These are phyloP conservation scores for Micronycteris hirsuta DNA, from an alignment of 2,113 vertebrate species.

Conservation along the genomic window DNA sequence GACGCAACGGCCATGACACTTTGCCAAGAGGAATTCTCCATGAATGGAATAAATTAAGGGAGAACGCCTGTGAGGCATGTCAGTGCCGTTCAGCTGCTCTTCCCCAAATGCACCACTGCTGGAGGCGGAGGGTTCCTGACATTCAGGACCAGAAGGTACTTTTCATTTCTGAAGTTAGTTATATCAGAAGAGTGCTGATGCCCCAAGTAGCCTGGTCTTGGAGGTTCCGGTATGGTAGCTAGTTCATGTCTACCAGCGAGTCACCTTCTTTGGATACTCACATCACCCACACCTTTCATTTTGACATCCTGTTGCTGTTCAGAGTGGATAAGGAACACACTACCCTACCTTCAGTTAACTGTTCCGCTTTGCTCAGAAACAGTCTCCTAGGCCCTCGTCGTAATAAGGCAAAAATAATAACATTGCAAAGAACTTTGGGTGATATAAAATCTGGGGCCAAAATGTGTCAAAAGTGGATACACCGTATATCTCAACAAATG, in stretches of 20 bases:
- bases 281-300: background rate
- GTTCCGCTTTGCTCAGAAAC: background rate
- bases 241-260: background rate
- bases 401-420: conserved; percentile 7
- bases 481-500: background rate
- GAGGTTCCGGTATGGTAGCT: background rate
- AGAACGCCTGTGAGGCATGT: conserved; percentile 36
- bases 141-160: background rate
- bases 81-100: background rate
- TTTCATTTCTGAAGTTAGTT: background rate
- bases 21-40: background rate
- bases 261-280: background rate
- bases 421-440: background rate
- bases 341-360: background rate
- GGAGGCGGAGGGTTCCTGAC: conserved; percentile 14
- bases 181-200: background rate
- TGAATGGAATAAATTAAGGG: background rate
- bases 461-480: background rate
- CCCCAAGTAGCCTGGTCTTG: background rate
- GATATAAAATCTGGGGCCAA: background rate
- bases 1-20: conserved; percentile 31
- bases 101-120: background rate
- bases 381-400: background rate
- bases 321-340: background rate
- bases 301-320: background rate